A percentile compares a stretch with the other conserved stretches of the same genome.
Evolutionary conservation across 2,888 invertebrate genomes (phyloP).

Genomic region (Cerceris rybyensis): DNA sequence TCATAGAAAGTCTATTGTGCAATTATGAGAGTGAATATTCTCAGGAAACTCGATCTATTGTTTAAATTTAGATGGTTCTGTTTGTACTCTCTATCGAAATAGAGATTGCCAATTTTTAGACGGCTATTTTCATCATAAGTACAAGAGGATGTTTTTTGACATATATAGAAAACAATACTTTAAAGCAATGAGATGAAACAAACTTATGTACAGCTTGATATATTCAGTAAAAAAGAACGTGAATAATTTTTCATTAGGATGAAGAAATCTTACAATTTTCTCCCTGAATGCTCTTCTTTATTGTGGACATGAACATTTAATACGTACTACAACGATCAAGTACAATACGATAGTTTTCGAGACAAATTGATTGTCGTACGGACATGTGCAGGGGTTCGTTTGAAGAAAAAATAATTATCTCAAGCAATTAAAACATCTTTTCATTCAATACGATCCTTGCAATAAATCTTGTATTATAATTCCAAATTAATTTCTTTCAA

Average conservation of each 20-base stretch:
- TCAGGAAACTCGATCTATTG: too few species aligned
- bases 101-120: too few species aligned
- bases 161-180: too few species aligned
- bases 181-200: too few species aligned
- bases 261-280: not conserved
- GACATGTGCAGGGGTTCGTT: constrained; percentile 29
- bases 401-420: not conserved
- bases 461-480: not conserved
- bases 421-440: not conserved
- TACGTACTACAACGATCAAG: constrained; percentile 53
- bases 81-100: too few species aligned
- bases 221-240: too few species aligned
- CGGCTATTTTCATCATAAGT: too few species aligned
- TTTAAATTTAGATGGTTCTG: too few species aligned
- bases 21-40: too few species aligned
- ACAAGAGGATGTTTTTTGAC: too few species aligned
- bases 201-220: too few species aligned
- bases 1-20: too few species aligned
- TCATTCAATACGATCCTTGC: not conserved
- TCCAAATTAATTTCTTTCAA: not conserved
- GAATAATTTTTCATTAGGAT: not conserved
- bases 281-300: constrained; percentile 48
- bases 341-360: constrained; percentile 56
- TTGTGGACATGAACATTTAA: constrained; percentile 62
- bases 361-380: constrained; percentile 65